phyloP scores from a whole-genome alignment of 2,888 invertebrate genomes.

The Dorcus parallelipipedus region DNA sequence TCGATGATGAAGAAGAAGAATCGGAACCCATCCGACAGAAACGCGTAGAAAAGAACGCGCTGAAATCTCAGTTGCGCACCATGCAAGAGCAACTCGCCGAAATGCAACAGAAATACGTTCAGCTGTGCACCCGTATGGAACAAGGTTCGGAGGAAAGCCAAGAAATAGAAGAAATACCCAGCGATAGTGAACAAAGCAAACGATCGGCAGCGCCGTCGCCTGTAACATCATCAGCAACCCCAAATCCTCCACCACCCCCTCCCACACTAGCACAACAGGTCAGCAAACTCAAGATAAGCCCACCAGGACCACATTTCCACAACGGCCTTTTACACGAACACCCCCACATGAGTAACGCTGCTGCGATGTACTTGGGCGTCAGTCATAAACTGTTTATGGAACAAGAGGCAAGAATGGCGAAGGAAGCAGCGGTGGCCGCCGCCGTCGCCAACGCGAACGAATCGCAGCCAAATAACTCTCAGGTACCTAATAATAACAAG shows the following conservation, averaged over 20 bases:
- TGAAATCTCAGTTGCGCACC: slow-evolving; percentile 79
- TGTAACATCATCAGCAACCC: slow-evolving; percentile 52
- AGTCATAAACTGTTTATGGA: slow-evolving; percentile 77
- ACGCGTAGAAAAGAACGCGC: slow-evolving; percentile 80
- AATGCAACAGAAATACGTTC: slow-evolving; percentile 89
- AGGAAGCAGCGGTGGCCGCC: slow-evolving; percentile 59
- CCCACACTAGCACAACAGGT: slow-evolving; percentile 55
- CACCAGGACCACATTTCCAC: slow-evolving; percentile 50
- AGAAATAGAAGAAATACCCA: slow-evolving; percentile 70
- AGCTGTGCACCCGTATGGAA: slow-evolving; percentile 82
- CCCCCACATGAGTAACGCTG: slow-evolving; percentile 51
- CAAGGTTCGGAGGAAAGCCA: slow-evolving; percentile 73
- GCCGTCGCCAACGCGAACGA: slow-evolving; percentile 55
- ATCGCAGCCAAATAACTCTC: slow-evolving; percentile 35
- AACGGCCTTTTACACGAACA: slow-evolving; percentile 45
- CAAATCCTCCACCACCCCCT: slow-evolving; percentile 47
- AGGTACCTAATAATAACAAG: slow-evolving; percentile 13
- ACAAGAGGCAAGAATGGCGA: slow-evolving; percentile 72
- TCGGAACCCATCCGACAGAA: slow-evolving; percentile 79
- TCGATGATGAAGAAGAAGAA: slow-evolving; percentile 73
- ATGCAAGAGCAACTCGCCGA: slow-evolving; percentile 87
- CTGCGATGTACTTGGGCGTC: slow-evolving; percentile 72
- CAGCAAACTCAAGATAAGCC: slow-evolving; percentile 48
- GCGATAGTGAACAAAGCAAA: slow-evolving; percentile 63
- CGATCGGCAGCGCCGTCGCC: slow-evolving; percentile 56